phyloP scores from a whole-genome alignment of 2,888 invertebrate species.

The Julus scandinavius region DNA sequence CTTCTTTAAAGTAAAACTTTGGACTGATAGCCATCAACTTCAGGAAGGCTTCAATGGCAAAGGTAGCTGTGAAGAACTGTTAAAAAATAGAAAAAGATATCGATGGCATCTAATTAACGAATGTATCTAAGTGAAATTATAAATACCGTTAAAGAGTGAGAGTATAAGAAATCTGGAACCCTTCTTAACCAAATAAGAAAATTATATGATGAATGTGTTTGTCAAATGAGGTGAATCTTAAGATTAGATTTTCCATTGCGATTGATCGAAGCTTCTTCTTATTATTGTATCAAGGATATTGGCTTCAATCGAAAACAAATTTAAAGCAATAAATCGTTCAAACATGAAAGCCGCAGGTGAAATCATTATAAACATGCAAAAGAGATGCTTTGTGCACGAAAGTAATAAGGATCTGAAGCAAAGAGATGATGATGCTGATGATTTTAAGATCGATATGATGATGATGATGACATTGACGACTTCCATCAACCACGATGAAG shows the following conservation, averaged over 20 bases:
- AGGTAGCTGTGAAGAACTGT: conserved; percentile 97
- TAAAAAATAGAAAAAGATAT: conserved; percentile 58
- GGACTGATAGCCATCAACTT: conserved; percentile 98
- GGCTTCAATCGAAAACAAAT: background rate
- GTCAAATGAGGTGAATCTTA: background rate
- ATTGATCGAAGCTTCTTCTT: background rate
- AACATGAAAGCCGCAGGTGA: conserved; percentile 2
- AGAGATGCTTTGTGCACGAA: background rate
- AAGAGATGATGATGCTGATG: background rate
- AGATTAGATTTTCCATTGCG: background rate
- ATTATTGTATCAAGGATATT: background rate
- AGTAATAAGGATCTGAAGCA: conserved; percentile 7
- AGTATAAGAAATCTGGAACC: background rate
- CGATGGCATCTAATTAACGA: conserved; percentile 13
- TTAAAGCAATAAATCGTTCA: background rate
- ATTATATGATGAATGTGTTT: background rate
- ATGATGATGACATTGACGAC: background rate
- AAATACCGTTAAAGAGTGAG: background rate
- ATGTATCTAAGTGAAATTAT: background rate
- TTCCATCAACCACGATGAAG: background rate
- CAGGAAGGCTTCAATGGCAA: conserved; percentile 92
- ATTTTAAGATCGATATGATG: background rate
- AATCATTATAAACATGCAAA: background rate
- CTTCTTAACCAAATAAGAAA: background rate
- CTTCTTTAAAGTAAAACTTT: conserved; percentile 96